Base-by-base conservation (phyloP, 2,113 vertebrate genomes). In the Orcinus orca region DNA sequence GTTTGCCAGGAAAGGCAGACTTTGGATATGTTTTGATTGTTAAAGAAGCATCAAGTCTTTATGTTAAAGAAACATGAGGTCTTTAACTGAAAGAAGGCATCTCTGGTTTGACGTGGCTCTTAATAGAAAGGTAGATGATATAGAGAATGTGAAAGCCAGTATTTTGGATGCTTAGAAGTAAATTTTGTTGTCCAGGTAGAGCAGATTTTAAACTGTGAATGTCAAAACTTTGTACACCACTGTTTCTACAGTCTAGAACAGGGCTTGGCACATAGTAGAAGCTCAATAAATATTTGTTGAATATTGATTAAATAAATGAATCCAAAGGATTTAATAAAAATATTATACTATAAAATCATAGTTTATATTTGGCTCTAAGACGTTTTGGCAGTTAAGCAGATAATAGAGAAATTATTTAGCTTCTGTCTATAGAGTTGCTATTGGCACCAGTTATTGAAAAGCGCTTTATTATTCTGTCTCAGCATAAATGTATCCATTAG, bases 401-500 rank as follows among this genome's bases (percentile, higher is more conserved):
- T 79, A 80, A 96, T 25, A 95, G 50, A 92, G 79, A 93, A 95
- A 89, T 91, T 36, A 86, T 62, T 90, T 83, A 85, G 47, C 47
- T 83, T 95, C 50, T 53, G 2, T 55, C 26, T 82, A 2, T 63
- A 68, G 17, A 90, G 55, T 53, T 88, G 63, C 36, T 41, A 58
- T 31, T 86, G 47, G 50, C 33, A 50, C 26, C 55, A 68, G 62
- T 76, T 93, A 77, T 41, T 47, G 55, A 81, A 83, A 92, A 93
- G 41, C 65, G 74, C 81, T 77, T 44, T 77, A 83, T 90, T 86
- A 89, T 94, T 88, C 53, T 96, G 90, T 84, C 92, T 92, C 33
- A n/a, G 88, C 93, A 79, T 55, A 90, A 96, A 98, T 86, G 63
- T 60, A 15, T 62, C 96, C 94, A 95, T 98, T 97, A 98, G 18